phyloP scores from a whole-genome alignment of 2,797 vertebrate genomes.

The Chanos chanos region DNA sequence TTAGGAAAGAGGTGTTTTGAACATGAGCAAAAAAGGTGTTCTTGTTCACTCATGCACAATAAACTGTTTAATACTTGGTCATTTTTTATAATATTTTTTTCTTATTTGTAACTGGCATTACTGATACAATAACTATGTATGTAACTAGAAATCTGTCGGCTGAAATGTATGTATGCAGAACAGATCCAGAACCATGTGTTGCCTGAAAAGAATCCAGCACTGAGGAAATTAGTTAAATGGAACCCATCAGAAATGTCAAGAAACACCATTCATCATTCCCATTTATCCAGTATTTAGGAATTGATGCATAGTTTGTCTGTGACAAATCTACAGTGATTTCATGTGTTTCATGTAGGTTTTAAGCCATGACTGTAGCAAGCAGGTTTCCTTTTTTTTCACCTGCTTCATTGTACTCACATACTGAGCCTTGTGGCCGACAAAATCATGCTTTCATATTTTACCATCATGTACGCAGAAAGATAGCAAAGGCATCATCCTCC shows the following conservation, averaged over 20 bases:
- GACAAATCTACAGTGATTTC: too few relatives aligned
- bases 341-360: too few relatives aligned
- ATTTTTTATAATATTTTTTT: slow-evolving; percentile 11
- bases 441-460: too few relatives aligned
- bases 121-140: slow-evolving; percentile 19
- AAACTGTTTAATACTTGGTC: slow-evolving; percentile 1
- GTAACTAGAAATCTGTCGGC: slow-evolving; percentile 8
- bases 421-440: too few relatives aligned
- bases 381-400: too few relatives aligned
- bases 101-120: slow-evolving; percentile 15
- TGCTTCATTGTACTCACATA: too few relatives aligned
- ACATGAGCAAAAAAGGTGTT: background rate
- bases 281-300: too few relatives aligned
- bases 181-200: slow-evolving; percentile 18
- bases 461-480: too few relatives aligned
- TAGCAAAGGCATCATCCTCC: too few relatives aligned
- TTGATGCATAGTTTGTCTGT: too few relatives aligned
- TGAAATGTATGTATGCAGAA: slow-evolving; percentile 31
- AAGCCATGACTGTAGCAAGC: too few relatives aligned
- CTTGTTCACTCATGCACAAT: background rate
- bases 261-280: background rate
- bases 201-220: slow-evolving; percentile 27
- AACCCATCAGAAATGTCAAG: slow-evolving; percentile 16
- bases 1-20: background rate
- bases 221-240: slow-evolving; percentile 15